These are phyloP conservation scores for Himalopsyche anomala DNA, from an alignment of 2,888 invertebrate genomes.

Conservation along the genomic window DNA sequence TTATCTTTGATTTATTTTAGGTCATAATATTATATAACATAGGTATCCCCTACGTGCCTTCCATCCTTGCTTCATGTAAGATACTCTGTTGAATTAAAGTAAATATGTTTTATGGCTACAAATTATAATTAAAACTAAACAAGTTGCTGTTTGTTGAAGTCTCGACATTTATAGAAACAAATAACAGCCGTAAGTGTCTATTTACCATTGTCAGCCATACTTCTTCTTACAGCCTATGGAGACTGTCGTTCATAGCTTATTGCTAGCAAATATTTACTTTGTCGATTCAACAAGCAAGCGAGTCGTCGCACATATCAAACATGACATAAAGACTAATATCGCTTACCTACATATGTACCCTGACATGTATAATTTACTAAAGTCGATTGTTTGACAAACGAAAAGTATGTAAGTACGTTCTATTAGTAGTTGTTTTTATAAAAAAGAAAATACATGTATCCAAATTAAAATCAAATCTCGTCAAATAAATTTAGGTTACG, in stretches of 20 bases:
- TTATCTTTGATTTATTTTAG: too few relatives aligned
- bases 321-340: slow-evolving; percentile 37
- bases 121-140: slow-evolving; percentile 53
- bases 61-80: too few relatives aligned
- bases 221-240: slow-evolving; percentile 49
- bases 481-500: too few relatives aligned
- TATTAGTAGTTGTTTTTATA: too few relatives aligned
- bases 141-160: not conserved
- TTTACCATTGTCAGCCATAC: slow-evolving; percentile 43
- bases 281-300: not conserved
- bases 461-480: too few relatives aligned
- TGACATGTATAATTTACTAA: not conserved
- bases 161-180: slow-evolving; percentile 50
- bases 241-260: slow-evolving; percentile 50
- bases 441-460: too few relatives aligned
- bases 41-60: too few relatives aligned
- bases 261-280: slow-evolving; percentile 62
- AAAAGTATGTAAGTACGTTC: too few relatives aligned
- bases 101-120: not conserved
- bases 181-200: slow-evolving; percentile 19
- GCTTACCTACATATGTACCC: not conserved
- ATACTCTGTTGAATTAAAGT: too few relatives aligned
- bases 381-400: not conserved
- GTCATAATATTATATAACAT: too few relatives aligned
- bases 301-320: slow-evolving; percentile 37